Base-by-base conservation (phyloP, 2,797 vertebrate genomes). In the Dromococcyx pavoninus region DNA sequence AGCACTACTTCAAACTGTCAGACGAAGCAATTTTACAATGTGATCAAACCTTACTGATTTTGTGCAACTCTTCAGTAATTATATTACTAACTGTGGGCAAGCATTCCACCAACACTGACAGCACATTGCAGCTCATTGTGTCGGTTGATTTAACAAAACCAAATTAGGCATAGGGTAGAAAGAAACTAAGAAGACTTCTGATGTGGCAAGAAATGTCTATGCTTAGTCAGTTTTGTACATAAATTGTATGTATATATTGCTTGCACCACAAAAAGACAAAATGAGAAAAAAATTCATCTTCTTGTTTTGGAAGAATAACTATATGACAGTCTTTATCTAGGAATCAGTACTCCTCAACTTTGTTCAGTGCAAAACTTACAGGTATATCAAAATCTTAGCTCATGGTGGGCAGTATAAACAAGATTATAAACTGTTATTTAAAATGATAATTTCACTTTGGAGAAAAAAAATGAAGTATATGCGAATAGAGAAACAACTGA, bases 1-100 rank as follows among this genome's bases (percentile, higher is more conserved):
- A 61, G 41, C 71, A 54, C 37, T 62, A 41, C 37, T 51, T 83
- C 56, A 86, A 94, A 76, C 35, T 94, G 80, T 87, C 93, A 86
- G 66, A 96, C 89, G 53, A 25, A 74, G 53, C 23, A 89, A 57
- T 87, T 96, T 94, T 73, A 81, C 61, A 79, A 48, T 50, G 48
- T 39, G 43, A 91, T 43, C 4, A 2, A 95, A 69, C 27, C 65
- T 92, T 79, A 70, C 44, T 67, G 95, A 92, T 86, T 74, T 86
- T 33, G 66, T 67, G 87, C 57, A 76, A 88, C 81, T 93, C 67
- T 94, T 95, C 90, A 95, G 91, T 97, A 97, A 98, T 97, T 98
- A 95, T 89, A 94, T 91, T 79, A 86, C 95, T 95, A 86, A 87
- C 79, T 94, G 84, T 93, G 93, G 95, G 96, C 89, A 89, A 70